These are phyloP conservation scores for Drosophila parvula DNA, from an alignment of 1,140 invertebrate genomes.

Conservation along the genomic window DNA sequence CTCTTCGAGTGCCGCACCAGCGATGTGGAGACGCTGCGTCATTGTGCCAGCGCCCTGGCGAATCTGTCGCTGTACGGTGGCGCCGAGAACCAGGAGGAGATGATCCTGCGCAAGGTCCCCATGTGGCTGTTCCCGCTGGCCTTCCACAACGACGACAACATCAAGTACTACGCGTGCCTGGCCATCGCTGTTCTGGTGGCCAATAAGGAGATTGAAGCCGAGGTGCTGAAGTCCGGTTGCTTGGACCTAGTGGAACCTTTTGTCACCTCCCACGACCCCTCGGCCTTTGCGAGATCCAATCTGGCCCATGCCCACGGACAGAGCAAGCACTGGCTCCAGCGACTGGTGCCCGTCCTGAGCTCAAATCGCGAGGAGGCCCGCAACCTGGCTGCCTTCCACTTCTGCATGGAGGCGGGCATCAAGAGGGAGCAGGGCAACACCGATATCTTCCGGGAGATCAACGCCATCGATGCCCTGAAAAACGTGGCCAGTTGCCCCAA, in stretches of 20 bases:
- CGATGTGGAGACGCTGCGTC: constrained; percentile 95
- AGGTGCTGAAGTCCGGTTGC: constrained; percentile 97
- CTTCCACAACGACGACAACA: constrained; percentile 98
- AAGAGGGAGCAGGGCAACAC: constrained; percentile 98
- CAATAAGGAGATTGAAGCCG: constrained; percentile 99
- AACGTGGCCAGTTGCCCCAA: constrained; percentile 99
- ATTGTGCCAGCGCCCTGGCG: constrained; percentile 97
- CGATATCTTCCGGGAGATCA: constrained; percentile 97
- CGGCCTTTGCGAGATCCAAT: constrained; percentile 96
- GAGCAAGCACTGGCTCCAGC: constrained; percentile 97
- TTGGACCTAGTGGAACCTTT: constrained; percentile 98
- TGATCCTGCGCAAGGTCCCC: constrained; percentile 97
- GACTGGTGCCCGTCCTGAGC: constrained; percentile 96
- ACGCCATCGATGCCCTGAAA: constrained; percentile 97
- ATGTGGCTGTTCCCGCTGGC: constrained; percentile 99
- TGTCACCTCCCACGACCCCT: constrained; percentile 96
- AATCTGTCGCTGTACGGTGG: constrained; percentile 98
- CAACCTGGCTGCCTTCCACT: constrained; percentile 98
- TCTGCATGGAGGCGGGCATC: constrained; percentile 99
- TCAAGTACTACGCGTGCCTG: constrained; percentile 99
- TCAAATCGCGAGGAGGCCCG: constrained; percentile 98
- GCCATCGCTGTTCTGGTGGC: constrained; percentile 98
- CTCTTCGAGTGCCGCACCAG: constrained; percentile 97
- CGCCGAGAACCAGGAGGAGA: constrained; percentile 98
- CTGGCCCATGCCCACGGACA: constrained; percentile 97